phyloP scores from a whole-genome alignment of 2,113 vertebrate genomes.

The Caloenas nicobarica region DNA sequence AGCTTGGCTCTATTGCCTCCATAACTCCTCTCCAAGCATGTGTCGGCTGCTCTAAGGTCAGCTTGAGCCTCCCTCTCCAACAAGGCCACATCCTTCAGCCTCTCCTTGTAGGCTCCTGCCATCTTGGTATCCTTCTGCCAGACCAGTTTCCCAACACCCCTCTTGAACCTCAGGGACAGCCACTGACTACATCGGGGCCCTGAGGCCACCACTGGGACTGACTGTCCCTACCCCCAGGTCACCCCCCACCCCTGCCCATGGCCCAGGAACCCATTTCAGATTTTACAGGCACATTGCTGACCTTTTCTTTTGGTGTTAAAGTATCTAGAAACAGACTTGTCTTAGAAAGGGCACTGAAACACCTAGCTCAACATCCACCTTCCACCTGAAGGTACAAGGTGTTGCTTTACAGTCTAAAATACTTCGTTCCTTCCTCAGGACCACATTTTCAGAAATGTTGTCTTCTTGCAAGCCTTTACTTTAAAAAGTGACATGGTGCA shows the following conservation, averaged over 20 bases:
- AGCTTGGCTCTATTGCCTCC: background rate
- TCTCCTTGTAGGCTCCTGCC: background rate
- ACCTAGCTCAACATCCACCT: background rate
- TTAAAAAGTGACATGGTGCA: background rate
- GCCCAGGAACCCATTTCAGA: background rate
- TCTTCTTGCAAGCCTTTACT: background rate
- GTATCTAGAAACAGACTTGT: background rate
- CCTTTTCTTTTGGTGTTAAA: background rate
- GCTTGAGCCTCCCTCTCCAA: background rate
- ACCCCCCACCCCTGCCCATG: background rate
- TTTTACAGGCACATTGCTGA: background rate
- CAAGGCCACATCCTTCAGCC: background rate
- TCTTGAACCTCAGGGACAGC: background rate
- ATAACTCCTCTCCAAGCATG: background rate
- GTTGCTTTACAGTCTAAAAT: background rate
- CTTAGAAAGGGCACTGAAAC: background rate
- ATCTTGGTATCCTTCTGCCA: background rate
- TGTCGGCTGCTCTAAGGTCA: accelerated
- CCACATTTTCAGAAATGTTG: background rate
- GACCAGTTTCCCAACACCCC: background rate
- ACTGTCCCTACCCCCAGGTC: background rate
- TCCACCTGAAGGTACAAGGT: background rate
- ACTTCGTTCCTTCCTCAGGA: background rate
- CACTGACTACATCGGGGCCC: background rate
- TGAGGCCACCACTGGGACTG: background rate